Conservation (phyloP, 1,140 invertebrate species). For the Ephestia elutella region DNA sequence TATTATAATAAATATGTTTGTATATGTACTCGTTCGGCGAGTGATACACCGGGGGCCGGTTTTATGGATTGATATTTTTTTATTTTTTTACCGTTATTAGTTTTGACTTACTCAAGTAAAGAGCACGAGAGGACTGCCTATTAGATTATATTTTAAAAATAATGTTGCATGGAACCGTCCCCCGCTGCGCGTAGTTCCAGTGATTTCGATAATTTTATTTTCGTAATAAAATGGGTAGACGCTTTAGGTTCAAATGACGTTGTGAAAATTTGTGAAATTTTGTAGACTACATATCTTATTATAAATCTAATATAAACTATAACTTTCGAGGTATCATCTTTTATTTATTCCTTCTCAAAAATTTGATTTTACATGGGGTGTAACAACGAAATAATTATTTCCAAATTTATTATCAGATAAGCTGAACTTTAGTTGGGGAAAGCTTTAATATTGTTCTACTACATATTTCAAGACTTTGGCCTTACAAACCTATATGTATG, state of each 20-base stretch:
- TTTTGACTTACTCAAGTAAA: constrained; percentile 71
- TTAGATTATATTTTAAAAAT: constrained; percentile 75
- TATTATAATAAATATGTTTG: constrained; percentile 66
- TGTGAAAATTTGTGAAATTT: constrained; percentile 75
- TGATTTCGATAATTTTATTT: constrained; percentile 73
- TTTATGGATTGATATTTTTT: constrained; percentile 73
- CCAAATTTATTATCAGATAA: too few species aligned
- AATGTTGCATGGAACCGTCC: constrained; percentile 68
- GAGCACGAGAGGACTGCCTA: constrained; percentile 68
- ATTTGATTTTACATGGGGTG: background rate
- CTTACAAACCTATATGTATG: too few species aligned
- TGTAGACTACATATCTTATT: constrained; percentile 75
- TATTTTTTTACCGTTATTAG: constrained; percentile 75
- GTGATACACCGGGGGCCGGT: constrained; percentile 52
- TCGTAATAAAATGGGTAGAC: constrained; percentile 74
- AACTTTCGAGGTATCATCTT: constrained; percentile 64
- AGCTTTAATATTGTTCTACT: too few species aligned
- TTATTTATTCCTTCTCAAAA: constrained; percentile 35
- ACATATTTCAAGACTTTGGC: too few species aligned
- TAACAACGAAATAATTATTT: background rate
- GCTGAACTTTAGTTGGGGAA: too few species aligned
- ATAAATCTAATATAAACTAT: constrained; percentile 75
- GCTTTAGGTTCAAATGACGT: constrained; percentile 74
- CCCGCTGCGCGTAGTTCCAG: constrained; percentile 64
- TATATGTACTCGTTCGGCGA: constrained; percentile 71